These are phyloP conservation scores for Archocentrus centrarchus DNA, from an alignment of 2,113 vertebrate genomes.

Conservation along the genomic window DNA sequence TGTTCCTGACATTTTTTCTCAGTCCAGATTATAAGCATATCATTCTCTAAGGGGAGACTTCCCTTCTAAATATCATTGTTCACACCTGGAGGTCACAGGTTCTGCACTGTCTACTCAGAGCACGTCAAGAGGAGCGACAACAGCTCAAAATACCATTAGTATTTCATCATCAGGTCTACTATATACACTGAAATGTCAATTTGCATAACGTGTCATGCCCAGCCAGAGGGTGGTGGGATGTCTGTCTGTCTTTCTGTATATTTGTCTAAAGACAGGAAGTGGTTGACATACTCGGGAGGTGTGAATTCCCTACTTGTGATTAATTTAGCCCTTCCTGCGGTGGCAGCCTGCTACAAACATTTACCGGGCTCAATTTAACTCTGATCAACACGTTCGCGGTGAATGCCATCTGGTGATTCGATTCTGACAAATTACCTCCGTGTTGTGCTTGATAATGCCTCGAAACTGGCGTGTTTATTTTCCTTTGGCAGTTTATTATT, in stretches of 20 bases:
- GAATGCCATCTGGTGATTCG: slow-evolving; percentile 52
- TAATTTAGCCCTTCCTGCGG: slow-evolving; percentile 59
- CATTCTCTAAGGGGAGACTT: slow-evolving; percentile 2
- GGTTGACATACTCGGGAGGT: slow-evolving; percentile 68
- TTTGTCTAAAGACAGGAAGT: slow-evolving; percentile 67
- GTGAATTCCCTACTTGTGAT: slow-evolving; percentile 68
- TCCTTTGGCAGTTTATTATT: slow-evolving; percentile 20
- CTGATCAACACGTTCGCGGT: slow-evolving; percentile 52
- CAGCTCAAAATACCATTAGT: slow-evolving; percentile 59
- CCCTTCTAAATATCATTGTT: slow-evolving; percentile 50
- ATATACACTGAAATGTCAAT: slow-evolving; percentile 66
- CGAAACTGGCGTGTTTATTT: slow-evolving; percentile 36
- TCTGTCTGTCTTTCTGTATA: slow-evolving; percentile 61
- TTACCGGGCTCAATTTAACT: slow-evolving; percentile 53
- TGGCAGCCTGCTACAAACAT: slow-evolving; percentile 43
- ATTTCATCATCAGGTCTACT: slow-evolving; percentile 62
- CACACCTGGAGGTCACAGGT: slow-evolving; percentile 59
- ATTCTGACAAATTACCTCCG: slow-evolving; percentile 55
- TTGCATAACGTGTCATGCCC: slow-evolving; percentile 60
- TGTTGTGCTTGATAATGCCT: slow-evolving; percentile 45
- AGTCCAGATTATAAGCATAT: not conserved
- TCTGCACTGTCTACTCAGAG: slow-evolving; percentile 44
- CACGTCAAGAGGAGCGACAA: slow-evolving; percentile 39
- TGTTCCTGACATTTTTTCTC: not conserved
- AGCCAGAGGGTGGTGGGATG: slow-evolving; percentile 43